Percentiles rank a stretch among this genome's conserved stretches.
phyloP scores from a whole-genome alignment of 2,113 vertebrate genomes.

The Phocoena phocoena region DNA sequence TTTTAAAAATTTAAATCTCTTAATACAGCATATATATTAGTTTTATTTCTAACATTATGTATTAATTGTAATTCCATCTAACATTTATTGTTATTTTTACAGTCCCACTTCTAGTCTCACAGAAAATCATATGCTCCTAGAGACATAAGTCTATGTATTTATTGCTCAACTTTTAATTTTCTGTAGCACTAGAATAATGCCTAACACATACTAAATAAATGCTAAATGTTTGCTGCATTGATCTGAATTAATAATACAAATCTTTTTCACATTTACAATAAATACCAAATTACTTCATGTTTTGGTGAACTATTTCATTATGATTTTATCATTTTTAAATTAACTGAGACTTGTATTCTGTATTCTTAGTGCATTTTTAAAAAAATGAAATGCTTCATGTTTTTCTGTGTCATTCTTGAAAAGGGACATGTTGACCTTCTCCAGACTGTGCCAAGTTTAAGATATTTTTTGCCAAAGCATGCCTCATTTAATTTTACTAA shows the following conservation, averaged over 20 bases:
- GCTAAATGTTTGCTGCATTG: not conserved
- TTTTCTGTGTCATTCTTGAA: not conserved
- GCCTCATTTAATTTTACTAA: not conserved
- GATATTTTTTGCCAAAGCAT: conserved; percentile 5
- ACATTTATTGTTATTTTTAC: not conserved
- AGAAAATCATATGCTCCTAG: not conserved
- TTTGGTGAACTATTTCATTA: not conserved
- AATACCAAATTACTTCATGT: not conserved
- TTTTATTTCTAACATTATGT: not conserved
- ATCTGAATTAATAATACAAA: not conserved
- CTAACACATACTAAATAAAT: not conserved
- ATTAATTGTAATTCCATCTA: not conserved
- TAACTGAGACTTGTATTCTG: not conserved
- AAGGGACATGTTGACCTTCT: not conserved
- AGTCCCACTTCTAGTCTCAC: not conserved
- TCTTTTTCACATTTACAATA: not conserved
- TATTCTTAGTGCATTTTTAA: not conserved
- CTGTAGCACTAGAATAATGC: not conserved
- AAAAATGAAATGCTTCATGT: not conserved
- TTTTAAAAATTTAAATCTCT: not conserved
- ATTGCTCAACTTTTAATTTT: not conserved
- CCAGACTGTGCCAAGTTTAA: not conserved
- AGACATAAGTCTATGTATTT: not conserved
- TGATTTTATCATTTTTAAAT: conserved; percentile 8
- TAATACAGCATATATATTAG: not conserved